Evolutionary conservation across 2,888 invertebrate species (phyloP), one percentile per base, ranked within the genome.

Genomic region (Ommatoiulus sabulosus): DNA sequence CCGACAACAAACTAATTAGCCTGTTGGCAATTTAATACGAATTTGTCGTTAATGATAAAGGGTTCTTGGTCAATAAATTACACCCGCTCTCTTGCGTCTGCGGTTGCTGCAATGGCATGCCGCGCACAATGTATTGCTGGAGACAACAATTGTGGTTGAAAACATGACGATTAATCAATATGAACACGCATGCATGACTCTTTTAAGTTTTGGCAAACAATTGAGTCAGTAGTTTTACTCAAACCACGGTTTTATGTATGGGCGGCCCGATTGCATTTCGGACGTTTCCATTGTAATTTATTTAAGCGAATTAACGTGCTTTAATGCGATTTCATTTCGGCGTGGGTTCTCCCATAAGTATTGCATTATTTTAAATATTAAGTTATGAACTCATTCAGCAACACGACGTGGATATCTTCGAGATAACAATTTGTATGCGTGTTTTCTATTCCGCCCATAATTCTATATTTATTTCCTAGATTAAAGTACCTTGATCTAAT

Each of bases 1-100:
- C n/a, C n/a, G 63, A 63, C 63, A 63, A 63, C 63, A 63, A 63
- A 63, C 63, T 63, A 63, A 63, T 63, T 63, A 63, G 63, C 63
- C 63, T 63, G n/a, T n/a, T 63, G 6, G 63, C 63, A 63, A 63
- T 63, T 63, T 63, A 63, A 63, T 63, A 63, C 63, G 63, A 63
- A 63, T 63, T 63, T 63, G 63, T 63, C 63, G 63, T 63, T 63
- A 20, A 63, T 63, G 63, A 63, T 63, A 63, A 63, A 63, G 20
- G 63, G 63, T 63, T 63, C 63, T 63, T 63, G 63, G 20, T 63
- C 63, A 63, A 63, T 63, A 63, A 63, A 63, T 63, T 63, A 63
- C 63, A 63, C 63, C 20, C 63, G 63, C 63, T 63, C 63, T 63
- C 20, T 63, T 20, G 63, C n/a, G n/a, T n/a, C 63, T 63, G 63